phyloP scores from a whole-genome alignment of 2,888 invertebrate genomes.

The Oscheius sp. region DNA sequence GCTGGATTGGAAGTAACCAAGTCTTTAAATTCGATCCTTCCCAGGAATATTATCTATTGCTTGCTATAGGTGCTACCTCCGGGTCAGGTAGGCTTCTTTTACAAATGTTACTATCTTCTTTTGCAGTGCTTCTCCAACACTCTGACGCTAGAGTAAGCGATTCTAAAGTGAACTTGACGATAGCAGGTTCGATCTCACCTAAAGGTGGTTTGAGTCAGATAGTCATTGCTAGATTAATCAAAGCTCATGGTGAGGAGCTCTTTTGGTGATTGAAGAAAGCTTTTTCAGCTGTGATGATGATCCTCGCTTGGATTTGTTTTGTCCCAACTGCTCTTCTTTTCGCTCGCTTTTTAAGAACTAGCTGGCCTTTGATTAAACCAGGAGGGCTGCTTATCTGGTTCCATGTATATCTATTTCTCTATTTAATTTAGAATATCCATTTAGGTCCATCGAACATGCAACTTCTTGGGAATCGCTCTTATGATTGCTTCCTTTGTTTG shows the following conservation, averaged over 20 bases:
- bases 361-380: constrained; percentile 51
- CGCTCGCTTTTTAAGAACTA: constrained; percentile 48
- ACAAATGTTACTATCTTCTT: too few species aligned
- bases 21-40: constrained; percentile 37
- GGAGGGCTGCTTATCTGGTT: constrained; percentile 58
- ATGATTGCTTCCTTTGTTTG: constrained; percentile 53
- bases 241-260: neutral
- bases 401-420: constrained; percentile 39
- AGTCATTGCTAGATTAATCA: too few species aligned
- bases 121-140: too few species aligned
- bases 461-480: constrained; percentile 45
- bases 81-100: constrained; percentile 13
- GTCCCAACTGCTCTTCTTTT: constrained; percentile 55
- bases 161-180: too few species aligned
- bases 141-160: too few species aligned
- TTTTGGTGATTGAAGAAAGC: neutral
- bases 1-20: constrained; percentile 21
- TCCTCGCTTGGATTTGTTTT: constrained; percentile 53
- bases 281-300: constrained; percentile 50
- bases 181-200: too few species aligned
- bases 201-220: too few species aligned
- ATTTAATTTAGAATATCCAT: neutral
- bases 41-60: constrained; percentile 34
- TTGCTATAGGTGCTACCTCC: constrained; percentile 36
- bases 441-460: constrained; percentile 53